Base-by-base conservation (phyloP, 2,113 vertebrate species). In the Bombycilla garrulus region DNA sequence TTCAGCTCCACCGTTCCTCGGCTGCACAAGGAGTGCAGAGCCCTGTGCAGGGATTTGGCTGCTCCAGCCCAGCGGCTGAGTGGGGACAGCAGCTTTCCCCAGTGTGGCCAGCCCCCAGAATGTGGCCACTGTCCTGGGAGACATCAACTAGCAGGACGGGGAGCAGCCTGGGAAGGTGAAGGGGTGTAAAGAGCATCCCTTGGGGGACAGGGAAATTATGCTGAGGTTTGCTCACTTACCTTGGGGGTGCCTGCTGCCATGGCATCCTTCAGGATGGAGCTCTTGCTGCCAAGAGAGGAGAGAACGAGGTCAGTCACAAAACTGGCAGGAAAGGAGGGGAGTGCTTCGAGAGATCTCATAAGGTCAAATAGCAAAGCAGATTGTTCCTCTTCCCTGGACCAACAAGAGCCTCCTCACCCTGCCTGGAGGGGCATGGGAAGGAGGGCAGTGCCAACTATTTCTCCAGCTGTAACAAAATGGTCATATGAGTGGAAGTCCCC, bases 211-310 rank as follows among this genome's bases (percentile, higher is more conserved):
- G 5, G 22, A 38, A 70, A 40, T 22, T 6, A 26, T 85, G 45
- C 40, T 0, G 19, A 61, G 48, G 66, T 88, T 78, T 80, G 29
- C 21, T 93, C 58, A 96, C 99, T 99, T 98, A 99, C 99, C 99
- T 99, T 99, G 66, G 99, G 99, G 70, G 99, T 99, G 93, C 99
- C 99, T 14, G 99, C 99, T 92, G 98, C 97, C 96, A 98, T 98
- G 87, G 95, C 97, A 96, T 99, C 99, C 98, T 99, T 99, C 97
- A 98, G 97, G 93, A 98, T 98, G 69, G 98, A 97, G 97, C 98
- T 99, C 98, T 99, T 99, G 98, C 99, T 99, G 96, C 81, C 97
- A 97, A 98, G 90, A 98, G 95, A 98, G 91, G 97, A 97, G 86
- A 98, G 91, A 97, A 97, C 0, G 47, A 72, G 79, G 67, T 98